Conservation (phyloP, 35 echinoderm and acorn worm species). For the Chiridota heheva region DNA sequence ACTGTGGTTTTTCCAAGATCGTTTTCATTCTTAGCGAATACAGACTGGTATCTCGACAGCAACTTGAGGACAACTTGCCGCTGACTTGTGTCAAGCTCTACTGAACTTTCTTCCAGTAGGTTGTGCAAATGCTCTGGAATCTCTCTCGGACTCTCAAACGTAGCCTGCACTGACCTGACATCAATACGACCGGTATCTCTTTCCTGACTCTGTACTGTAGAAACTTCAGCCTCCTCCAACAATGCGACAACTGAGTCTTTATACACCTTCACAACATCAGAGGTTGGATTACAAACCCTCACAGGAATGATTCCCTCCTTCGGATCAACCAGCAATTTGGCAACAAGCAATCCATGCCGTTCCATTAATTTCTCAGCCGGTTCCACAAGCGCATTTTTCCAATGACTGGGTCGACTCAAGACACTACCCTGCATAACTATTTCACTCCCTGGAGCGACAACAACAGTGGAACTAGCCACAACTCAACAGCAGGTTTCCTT, state of each 20-base stretch:
- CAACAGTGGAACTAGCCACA: background rate
- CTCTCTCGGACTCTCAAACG: too few species aligned
- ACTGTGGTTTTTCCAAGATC: slow-evolving; percentile 38
- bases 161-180: too few species aligned
- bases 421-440: background rate
- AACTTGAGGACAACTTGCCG: too few species aligned
- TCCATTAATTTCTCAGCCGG: background rate
- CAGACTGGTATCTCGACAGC: slow-evolving; percentile 21
- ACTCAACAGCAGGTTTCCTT: slow-evolving; percentile 1
- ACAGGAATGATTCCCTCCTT: background rate
- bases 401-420: background rate
- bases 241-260: background rate
- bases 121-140: too few species aligned
- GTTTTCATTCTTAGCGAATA: slow-evolving; percentile 18
- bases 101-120: too few species aligned
- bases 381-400: slow-evolving; percentile 5
- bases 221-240: background rate
- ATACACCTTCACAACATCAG: background rate
- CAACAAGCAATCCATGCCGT: slow-evolving; percentile 5
- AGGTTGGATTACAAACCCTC: background rate
- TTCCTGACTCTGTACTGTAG: too few species aligned
- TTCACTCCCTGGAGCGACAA: background rate
- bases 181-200: too few species aligned
- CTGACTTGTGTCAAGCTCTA: too few species aligned
- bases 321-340: slow-evolving; percentile 11